Conservation (phyloP, 2,888 invertebrate genomes). For the Fragum sueziense region DNA sequence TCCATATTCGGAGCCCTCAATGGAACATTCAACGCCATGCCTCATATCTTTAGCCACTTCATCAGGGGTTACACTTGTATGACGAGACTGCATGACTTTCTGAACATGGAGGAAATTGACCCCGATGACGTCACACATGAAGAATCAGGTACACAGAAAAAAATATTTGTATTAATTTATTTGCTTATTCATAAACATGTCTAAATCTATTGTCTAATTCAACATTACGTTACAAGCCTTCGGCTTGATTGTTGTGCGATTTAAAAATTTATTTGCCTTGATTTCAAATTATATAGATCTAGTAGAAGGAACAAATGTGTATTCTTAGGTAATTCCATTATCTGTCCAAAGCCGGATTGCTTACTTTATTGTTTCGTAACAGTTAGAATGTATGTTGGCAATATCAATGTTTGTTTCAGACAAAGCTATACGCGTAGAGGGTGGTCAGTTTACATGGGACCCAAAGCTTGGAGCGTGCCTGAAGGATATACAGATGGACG, state of each 20-base stretch:
- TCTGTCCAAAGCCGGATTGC: no score
- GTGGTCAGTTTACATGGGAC: conserved; percentile 67
- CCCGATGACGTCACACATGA: conserved; percentile 54
- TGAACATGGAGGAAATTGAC: conserved; percentile 63
- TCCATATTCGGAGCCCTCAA: conserved; percentile 81
- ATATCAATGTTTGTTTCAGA: conserved; percentile 32
- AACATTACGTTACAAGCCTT: no score
- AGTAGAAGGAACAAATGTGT: no score
- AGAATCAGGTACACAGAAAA: conserved; percentile 21
- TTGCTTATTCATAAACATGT: no score
- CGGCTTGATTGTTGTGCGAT: no score
- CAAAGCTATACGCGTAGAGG: conserved; percentile 54
- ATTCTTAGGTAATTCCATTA: no score
- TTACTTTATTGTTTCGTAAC: no score
- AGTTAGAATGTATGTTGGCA: no score
- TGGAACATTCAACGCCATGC: conserved; percentile 97
- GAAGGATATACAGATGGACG: conserved; percentile 86
- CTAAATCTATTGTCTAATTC: no score
- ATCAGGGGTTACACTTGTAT: conserved; percentile 60
- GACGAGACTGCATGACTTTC: conserved; percentile 57
- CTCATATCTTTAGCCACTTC: conserved; percentile 90
- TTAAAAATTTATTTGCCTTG: no score
- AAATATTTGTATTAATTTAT: background rate
- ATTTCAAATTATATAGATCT: no score
- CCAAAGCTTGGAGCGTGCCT: conserved; percentile 58